Evolutionary conservation across 1,140 invertebrate species (phyloP).

Genomic region (Parasteatoda tepidariorum): DNA sequence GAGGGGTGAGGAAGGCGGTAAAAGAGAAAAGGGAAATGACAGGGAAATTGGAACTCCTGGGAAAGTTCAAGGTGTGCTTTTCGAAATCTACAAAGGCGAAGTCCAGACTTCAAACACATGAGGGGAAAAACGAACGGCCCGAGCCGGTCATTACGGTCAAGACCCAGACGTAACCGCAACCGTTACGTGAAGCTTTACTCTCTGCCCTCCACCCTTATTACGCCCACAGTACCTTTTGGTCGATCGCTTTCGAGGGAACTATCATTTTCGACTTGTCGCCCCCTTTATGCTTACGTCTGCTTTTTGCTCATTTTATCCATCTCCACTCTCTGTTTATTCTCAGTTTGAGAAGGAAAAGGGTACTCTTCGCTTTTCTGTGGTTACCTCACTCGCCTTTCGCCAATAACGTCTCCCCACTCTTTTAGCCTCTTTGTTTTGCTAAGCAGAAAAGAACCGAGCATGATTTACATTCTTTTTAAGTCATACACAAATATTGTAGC

Average conservation of each 20-base stretch:
- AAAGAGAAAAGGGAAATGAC: constrained; percentile 52
- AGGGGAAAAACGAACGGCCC: background rate
- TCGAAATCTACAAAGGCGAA: constrained; percentile 9
- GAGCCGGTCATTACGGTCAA: constrained; percentile 57
- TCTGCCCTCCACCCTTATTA: background rate
- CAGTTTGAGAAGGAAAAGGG: background rate
- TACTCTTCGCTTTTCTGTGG: background rate
- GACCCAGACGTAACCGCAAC: constrained; percentile 37
- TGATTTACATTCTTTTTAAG: too few relatives aligned
- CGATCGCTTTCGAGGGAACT: constrained; percentile 13
- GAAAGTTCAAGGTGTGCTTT: constrained; percentile 47
- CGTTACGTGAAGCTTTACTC: background rate
- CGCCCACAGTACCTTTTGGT: background rate
- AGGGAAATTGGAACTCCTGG: constrained; percentile 59
- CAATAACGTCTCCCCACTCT: background rate
- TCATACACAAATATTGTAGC: too few relatives aligned
- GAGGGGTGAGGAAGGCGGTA: background rate
- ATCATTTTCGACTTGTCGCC: constrained; percentile 60
- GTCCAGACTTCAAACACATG: constrained; percentile 10
- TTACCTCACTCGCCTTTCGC: background rate
- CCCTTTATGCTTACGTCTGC: constrained; percentile 13
- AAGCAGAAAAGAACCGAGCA: constrained; percentile 28
- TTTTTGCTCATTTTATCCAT: constrained; percentile 3
- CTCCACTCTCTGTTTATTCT: background rate
- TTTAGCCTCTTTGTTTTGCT: background rate